Percentiles rank a stretch among this genome's conserved stretches.
Conservation (phyloP, 2,113 vertebrate species). For the Corythoichthys haematopterus region DNA sequence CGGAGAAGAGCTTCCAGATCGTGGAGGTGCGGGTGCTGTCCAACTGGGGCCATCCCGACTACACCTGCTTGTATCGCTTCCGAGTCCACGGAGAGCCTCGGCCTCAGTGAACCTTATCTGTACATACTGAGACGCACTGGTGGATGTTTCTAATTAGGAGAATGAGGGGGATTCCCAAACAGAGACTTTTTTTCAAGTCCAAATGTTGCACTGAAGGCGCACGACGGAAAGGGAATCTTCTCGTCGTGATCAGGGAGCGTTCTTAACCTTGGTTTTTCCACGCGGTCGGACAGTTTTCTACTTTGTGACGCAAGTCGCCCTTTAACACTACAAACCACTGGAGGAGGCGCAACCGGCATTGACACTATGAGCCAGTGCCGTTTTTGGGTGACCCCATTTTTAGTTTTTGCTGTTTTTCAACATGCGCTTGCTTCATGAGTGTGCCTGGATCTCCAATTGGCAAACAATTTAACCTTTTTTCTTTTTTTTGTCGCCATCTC, state of each 20-base stretch:
- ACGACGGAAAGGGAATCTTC: too few species aligned
- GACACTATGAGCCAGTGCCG: constrained; percentile 4
- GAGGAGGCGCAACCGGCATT: constrained; percentile 12
- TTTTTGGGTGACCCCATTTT: constrained; percentile 16
- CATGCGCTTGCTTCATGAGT: constrained; percentile 21
- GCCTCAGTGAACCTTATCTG: constrained; percentile 50
- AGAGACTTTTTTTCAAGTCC: too few species aligned
- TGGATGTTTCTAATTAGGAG: too few species aligned
- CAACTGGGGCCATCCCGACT: constrained; percentile 91
- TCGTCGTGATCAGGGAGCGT: too few species aligned
- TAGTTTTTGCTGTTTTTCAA: constrained; percentile 9
- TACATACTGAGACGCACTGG: constrained; percentile 42
- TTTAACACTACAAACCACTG: constrained; percentile 49
- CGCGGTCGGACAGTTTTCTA: constrained; percentile 41
- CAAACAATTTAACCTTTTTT: constrained; percentile 8
- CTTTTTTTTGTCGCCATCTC: background rate
- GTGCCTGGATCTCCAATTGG: constrained; percentile 29
- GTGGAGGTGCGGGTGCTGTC: constrained; percentile 88
- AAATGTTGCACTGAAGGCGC: too few species aligned
- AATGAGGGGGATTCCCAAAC: too few species aligned
- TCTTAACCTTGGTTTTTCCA: background rate
- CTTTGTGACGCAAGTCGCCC: constrained; percentile 30
- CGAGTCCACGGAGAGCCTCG: constrained; percentile 77
- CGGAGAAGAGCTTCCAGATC: constrained; percentile 79
- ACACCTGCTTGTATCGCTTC: constrained; percentile 93